Evolutionary conservation across 2,888 invertebrate genomes (phyloP), one percentile per base, ranked within the genome.

Genomic region (Zygothrica quintamaculata): DNA sequence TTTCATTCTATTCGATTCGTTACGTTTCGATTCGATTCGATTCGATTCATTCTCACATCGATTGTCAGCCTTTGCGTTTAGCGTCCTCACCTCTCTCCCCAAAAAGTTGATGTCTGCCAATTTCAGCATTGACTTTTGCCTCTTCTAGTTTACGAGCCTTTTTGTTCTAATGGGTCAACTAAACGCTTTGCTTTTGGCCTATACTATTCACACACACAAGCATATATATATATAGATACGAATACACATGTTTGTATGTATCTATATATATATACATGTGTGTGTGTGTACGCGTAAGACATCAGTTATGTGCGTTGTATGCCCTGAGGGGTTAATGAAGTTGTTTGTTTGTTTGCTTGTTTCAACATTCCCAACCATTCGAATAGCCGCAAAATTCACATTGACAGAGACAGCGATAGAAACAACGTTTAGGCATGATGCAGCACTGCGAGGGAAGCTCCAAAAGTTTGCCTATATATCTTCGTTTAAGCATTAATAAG

Each of bases 281-380:
- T 25, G 22, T 51, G 18, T 47, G 42, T 42, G 29, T 26, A 43
- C 57, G 46, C 55, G 46, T 43, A 40, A 47, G 48, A 57, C 51
- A 46, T 55, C 44, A 60, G 46, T 61, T 61, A 51, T 65, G 67
- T 67, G 58, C 44, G 39, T 37, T 60, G 57, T 65, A 67, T 74
- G 74, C 78, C 81, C 74, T 73, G 44, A 62, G 70, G 77, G 84
- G 78, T 78, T 78, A 85, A 81, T 87, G 74, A 81, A 88, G 81
- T 81, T 87, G 76, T 87, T 80, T 74, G 71, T 77, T 78, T 77
- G 78, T 70, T 76, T 75, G 70, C 62, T 65, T 72, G 62, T 65
- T 55, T 42, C 52, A 47, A 61, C 59, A 67, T 65, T 65, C 50
- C 36, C 50, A 62, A 50, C 50, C 36, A 37, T 39, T 52, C 34